Evolutionary conservation across 2,797 vertebrate genomes (phyloP).

Genomic region (Carduelis carduelis): DNA sequence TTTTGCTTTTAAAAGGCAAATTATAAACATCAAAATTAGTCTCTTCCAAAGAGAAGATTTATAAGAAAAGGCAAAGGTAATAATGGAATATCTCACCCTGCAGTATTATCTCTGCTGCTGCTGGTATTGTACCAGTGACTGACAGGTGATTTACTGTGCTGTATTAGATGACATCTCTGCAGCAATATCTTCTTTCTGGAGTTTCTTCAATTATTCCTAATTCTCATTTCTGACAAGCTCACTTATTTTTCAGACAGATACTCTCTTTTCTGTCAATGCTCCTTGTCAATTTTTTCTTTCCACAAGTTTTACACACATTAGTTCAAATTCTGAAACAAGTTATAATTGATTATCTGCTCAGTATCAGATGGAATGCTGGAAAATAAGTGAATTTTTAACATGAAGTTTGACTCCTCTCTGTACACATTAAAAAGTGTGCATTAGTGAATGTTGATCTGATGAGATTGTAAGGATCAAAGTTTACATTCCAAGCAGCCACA

Average conservation of each 20-base stretch:
- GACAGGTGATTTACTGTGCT: slow-evolving; percentile 23
- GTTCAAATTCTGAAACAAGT: slow-evolving; percentile 20
- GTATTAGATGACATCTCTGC: background rate
- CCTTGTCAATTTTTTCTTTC: background rate
- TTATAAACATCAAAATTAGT: background rate
- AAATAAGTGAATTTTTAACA: slow-evolving; percentile 29
- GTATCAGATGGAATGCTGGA: background rate
- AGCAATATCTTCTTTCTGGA: slow-evolving; percentile 24
- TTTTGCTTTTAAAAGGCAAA: background rate
- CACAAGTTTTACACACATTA: background rate
- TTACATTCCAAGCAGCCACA: background rate
- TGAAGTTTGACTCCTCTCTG: background rate
- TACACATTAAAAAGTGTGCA: background rate
- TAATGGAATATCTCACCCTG: background rate
- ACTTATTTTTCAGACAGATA: slow-evolving; percentile 3
- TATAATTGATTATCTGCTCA: background rate
- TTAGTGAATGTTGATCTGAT: slow-evolving; percentile 16
- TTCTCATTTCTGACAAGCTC: slow-evolving; percentile 32
- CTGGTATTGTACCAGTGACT: background rate
- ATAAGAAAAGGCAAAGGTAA: background rate
- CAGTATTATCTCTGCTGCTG: background rate
- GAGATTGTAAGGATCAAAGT: background rate
- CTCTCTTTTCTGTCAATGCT: background rate
- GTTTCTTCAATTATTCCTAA: slow-evolving; percentile 44
- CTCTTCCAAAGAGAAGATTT: background rate